Evolutionary conservation across 2,888 invertebrate genomes (phyloP).

Genomic region (Papilio elwesi): DNA sequence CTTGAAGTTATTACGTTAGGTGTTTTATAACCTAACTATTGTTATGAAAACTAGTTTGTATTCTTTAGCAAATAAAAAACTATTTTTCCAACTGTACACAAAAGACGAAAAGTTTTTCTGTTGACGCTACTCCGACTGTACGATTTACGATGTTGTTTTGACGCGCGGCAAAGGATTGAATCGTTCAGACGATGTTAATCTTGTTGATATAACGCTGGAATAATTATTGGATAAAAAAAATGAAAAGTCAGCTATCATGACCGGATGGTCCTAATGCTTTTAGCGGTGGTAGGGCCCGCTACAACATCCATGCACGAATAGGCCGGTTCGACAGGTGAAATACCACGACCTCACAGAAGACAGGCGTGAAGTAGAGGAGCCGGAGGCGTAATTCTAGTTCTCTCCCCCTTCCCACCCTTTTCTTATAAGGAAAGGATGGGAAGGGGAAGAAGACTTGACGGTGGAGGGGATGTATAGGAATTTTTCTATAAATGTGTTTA

Average conservation of each 20-base stretch:
- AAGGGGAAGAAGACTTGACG: no score
- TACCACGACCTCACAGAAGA: no score
- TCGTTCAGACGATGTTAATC: slow-evolving; percentile 21
- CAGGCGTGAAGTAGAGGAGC: no score
- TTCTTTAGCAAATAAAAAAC: slow-evolving; percentile 4
- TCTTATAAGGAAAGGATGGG: no score
- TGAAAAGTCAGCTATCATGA: background rate
- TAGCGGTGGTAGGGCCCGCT: no score
- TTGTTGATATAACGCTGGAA: slow-evolving; percentile 9
- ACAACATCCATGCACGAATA: no score
- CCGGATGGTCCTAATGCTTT: background rate
- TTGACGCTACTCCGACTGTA: slow-evolving; percentile 14
- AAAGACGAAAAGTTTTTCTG: slow-evolving; percentile 25
- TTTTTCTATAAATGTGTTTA: no score
- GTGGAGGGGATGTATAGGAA: no score
- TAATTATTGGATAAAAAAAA: slow-evolving; percentile 16
- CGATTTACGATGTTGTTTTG: slow-evolving; percentile 34
- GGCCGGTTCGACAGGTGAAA: no score
- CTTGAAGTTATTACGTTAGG: background rate
- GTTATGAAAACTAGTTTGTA: slow-evolving; percentile 19
- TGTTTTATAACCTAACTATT: slow-evolving; percentile 17
- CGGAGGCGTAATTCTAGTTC: no score
- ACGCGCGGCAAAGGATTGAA: slow-evolving; percentile 28
- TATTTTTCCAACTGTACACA: slow-evolving; percentile 20
- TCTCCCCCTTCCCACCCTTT: no score